Percentiles rank a stretch among this genome's conserved stretches.
phyloP scores from a whole-genome alignment of 2,113 vertebrate genomes.

The Mus spicilegus region DNA sequence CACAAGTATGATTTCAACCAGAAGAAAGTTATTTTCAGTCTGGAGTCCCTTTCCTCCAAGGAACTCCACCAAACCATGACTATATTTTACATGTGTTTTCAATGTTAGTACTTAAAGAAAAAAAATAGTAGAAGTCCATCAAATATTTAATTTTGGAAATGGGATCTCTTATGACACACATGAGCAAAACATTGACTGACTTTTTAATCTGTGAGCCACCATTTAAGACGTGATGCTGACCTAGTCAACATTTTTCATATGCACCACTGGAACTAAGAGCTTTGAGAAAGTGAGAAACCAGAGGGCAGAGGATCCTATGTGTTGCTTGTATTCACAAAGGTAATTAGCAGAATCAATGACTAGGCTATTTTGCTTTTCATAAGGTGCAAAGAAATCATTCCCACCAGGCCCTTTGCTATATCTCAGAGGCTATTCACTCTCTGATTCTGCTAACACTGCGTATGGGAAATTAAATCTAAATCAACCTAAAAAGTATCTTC shows the following conservation, averaged over 20 bases:
- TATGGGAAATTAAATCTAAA: constrained; percentile 22
- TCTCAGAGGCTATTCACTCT: not conserved
- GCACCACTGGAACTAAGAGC: not conserved
- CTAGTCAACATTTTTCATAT: constrained; percentile 18
- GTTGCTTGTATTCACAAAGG: not conserved
- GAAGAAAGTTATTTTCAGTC: constrained; percentile 38
- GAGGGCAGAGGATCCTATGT: not conserved
- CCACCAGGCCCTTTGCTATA: not conserved
- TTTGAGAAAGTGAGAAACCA: constrained; percentile 50
- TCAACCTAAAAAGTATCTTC: not conserved
- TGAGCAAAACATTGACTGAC: constrained; percentile 4
- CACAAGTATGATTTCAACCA: constrained; percentile 9
- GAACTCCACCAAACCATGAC: constrained; percentile 17
- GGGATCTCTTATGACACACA: not conserved
- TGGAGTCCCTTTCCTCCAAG: not conserved
- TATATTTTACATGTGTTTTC: constrained; percentile 55
- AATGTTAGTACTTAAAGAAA: constrained; percentile 47
- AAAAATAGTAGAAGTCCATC: constrained; percentile 52
- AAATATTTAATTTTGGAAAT: constrained; percentile 55
- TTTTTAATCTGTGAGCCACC: constrained; percentile 43
- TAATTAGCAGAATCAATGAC: constrained; percentile 20
- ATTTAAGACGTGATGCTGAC: constrained; percentile 31
- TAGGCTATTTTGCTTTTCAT: constrained; percentile 43
- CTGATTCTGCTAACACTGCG: constrained; percentile 14
- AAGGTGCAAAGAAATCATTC: not conserved